phyloP scores from a whole-genome alignment of 1,140 invertebrate genomes.

The Rhyzopertha dominica region DNA sequence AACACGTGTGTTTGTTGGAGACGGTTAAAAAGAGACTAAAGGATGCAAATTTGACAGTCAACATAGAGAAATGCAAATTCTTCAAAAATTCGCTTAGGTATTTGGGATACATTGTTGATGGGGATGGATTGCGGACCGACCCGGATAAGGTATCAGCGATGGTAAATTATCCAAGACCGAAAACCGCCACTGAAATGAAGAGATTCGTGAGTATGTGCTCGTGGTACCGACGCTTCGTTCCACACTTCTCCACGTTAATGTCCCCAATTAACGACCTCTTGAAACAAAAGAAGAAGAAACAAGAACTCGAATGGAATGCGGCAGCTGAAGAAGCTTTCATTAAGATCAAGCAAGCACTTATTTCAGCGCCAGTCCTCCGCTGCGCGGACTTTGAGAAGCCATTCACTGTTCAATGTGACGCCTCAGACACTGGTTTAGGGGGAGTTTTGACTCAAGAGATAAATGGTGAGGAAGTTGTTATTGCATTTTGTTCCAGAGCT shows the following conservation, averaged over 20 bases:
- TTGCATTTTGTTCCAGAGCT: conserved; percentile 28
- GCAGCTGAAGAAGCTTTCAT: conserved; percentile 18
- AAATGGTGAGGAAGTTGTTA: conserved; percentile 17
- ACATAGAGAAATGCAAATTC: conserved; percentile 39
- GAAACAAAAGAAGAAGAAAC: conserved; percentile 19
- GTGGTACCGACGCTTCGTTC: conserved; percentile 16
- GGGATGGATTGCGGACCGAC: conserved; percentile 37
- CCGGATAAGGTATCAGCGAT: conserved; percentile 29
- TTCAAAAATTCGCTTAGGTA: conserved; percentile 34
- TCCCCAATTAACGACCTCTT: conserved; percentile 35
- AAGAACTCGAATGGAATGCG: conserved; percentile 10
- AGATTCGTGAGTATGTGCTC: conserved; percentile 13
- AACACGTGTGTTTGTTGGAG: conserved; percentile 33
- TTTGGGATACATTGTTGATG: conserved; percentile 39
- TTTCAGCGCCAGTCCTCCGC: conserved; percentile 24
- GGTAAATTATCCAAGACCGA: conserved; percentile 30
- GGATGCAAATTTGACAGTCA: conserved; percentile 27
- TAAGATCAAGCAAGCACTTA: conserved; percentile 21
- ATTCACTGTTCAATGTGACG: conserved; percentile 27
- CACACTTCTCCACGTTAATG: conserved; percentile 29
- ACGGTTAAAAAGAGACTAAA: conserved; percentile 20
- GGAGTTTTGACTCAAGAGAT: conserved; percentile 26
- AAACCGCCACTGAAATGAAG: conserved; percentile 34
- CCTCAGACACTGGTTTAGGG: conserved; percentile 21
- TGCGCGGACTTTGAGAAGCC: conserved; percentile 26